A percentile compares a stretch with the other conserved stretches of the same genome.
Evolutionary conservation across 2,888 invertebrate genomes (phyloP).

Genomic region (Acronicta alni): DNA sequence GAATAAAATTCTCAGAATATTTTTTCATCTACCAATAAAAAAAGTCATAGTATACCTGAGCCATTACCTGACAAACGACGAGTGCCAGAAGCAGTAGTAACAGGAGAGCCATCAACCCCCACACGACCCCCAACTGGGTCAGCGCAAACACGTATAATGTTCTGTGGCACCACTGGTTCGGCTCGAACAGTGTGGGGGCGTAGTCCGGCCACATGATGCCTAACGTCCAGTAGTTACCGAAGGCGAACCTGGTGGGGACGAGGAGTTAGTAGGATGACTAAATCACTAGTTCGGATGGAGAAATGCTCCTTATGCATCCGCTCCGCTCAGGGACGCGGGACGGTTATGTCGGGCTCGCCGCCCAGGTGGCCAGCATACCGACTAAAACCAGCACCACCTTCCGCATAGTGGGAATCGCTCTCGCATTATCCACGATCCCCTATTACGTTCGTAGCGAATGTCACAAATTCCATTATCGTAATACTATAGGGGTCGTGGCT

Average conservation of each 20-base stretch:
- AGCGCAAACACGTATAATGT: slow-evolving; percentile 94
- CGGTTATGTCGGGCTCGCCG: no score
- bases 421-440: no score
- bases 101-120: slow-evolving; percentile 90
- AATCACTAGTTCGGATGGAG: no score
- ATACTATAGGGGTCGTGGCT: no score
- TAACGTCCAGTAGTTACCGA: slow-evolving; percentile 94
- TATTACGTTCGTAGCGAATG: no score
- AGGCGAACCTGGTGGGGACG: slow-evolving; percentile 87
- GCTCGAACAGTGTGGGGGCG: slow-evolving; percentile 92
- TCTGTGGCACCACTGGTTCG: slow-evolving; percentile 94
- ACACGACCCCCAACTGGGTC: slow-evolving; percentile 92
- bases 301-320: no score
- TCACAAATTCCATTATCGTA: no score
- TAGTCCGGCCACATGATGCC: slow-evolving; percentile 94
- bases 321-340: no score
- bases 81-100: slow-evolving; percentile 90
- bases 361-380: no score
- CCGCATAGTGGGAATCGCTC: no score
- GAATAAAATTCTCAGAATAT: no score
- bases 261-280: neutral
- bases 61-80: slow-evolving; percentile 90
- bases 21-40: slow-evolving; percentile 4
- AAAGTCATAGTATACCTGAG: slow-evolving; percentile 43
- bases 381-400: no score